Evolutionary conservation across 2,888 invertebrate genomes (phyloP).

Genomic region (Oscheius sp.): DNA sequence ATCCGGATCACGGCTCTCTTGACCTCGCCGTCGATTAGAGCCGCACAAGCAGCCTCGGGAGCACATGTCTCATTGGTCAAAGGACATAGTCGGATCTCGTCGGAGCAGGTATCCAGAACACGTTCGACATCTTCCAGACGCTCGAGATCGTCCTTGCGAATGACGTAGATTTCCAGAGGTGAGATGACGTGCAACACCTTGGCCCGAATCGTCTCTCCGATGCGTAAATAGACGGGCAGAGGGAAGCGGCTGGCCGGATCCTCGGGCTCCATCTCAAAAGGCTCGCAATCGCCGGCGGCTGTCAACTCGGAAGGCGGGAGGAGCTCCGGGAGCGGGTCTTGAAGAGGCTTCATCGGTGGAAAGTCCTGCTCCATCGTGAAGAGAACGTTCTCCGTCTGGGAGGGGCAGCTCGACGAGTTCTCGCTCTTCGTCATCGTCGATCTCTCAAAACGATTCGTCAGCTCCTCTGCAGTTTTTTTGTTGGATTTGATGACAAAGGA

Average conservation of each 20-base stretch:
- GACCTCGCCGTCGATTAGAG: slow-evolving; percentile 4
- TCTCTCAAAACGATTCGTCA: slow-evolving; percentile 18
- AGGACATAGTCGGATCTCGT: slow-evolving; percentile 12
- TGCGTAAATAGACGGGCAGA: slow-evolving; percentile 28
- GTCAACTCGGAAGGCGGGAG: too few relatives aligned
- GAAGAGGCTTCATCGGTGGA: slow-evolving; percentile 13
- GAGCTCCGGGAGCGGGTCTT: too few relatives aligned
- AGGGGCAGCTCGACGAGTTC: slow-evolving; percentile 13
- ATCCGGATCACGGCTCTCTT: slow-evolving; percentile 29
- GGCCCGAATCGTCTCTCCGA: slow-evolving; percentile 16
- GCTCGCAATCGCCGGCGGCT: not conserved
- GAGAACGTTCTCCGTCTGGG: slow-evolving; percentile 4
- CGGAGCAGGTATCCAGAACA: slow-evolving; percentile 28
- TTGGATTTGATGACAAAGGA: not conserved
- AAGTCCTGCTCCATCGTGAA: slow-evolving; percentile 18
- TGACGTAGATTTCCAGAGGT: slow-evolving; percentile 33
- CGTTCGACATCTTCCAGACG: slow-evolving; percentile 26
- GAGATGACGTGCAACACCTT: slow-evolving; percentile 27
- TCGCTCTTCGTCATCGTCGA: slow-evolving; percentile 1
- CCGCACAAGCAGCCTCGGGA: slow-evolving; percentile 23
- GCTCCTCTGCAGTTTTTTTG: slow-evolving; percentile 8
- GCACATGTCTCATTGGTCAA: slow-evolving; percentile 21
- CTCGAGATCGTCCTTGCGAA: not conserved
- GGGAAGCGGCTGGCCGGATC: slow-evolving; percentile 25
- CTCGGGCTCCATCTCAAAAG: not conserved